Percentiles rank a stretch among this genome's conserved stretches.
Conservation (phyloP, 2,888 invertebrate genomes). For the Hypsopygia costalis region DNA sequence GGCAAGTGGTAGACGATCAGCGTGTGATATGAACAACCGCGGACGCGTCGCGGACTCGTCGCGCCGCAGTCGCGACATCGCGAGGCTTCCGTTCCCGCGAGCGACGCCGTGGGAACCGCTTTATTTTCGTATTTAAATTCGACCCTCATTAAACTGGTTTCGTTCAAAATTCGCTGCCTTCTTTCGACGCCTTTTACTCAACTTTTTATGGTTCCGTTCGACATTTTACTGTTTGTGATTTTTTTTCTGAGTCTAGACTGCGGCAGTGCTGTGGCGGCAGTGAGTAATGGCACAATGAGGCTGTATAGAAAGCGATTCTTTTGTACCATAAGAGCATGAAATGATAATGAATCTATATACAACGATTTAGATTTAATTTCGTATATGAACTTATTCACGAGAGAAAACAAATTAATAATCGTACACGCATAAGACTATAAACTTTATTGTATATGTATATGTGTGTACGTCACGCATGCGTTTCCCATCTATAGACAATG, state of each 20-base stretch:
- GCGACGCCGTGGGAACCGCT: slow-evolving; percentile 76
- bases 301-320: slow-evolving; percentile 47
- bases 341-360: slow-evolving; percentile 6
- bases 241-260: slow-evolving; percentile 63
- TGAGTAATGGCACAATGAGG: slow-evolving; percentile 47
- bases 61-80: slow-evolving; percentile 51
- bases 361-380: slow-evolving; percentile 13
- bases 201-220: slow-evolving; percentile 79
- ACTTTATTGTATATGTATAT: not conserved
- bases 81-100: slow-evolving; percentile 77
- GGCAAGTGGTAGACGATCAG: slow-evolving; percentile 29
- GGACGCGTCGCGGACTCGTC: slow-evolving; percentile 21
- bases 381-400: slow-evolving; percentile 18
- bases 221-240: slow-evolving; percentile 72
- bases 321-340: slow-evolving; percentile 40
- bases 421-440: not conserved
- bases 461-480: not conserved
- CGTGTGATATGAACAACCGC: slow-evolving; percentile 30
- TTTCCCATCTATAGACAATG: slow-evolving; percentile 39
- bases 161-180: slow-evolving; percentile 79
- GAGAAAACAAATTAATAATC: no score
- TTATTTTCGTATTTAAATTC: slow-evolving; percentile 79
- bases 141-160: slow-evolving; percentile 81
- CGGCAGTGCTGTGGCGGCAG: slow-evolving; percentile 41
- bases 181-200: slow-evolving; percentile 80